A percentile compares a stretch with the other conserved stretches of the same genome.
phyloP scores from a whole-genome alignment of 2,888 invertebrate genomes.

The Monochamus alternatus region DNA sequence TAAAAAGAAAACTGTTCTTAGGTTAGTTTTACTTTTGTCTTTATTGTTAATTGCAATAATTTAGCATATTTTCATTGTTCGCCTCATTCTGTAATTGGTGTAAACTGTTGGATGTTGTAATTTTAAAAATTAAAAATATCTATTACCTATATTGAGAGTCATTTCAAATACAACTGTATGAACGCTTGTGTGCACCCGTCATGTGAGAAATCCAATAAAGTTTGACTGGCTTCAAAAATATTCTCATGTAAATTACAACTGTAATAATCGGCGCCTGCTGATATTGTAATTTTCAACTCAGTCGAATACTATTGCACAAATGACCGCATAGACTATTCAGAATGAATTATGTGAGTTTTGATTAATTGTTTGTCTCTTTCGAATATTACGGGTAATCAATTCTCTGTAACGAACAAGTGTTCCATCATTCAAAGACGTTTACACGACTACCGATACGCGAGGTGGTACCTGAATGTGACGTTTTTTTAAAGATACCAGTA shows the following conservation, averaged over 20 bases:
- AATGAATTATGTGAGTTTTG: constrained; percentile 6
- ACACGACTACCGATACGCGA: constrained; percentile 1
- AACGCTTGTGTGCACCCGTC: too few relatives aligned
- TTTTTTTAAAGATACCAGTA: too few relatives aligned
- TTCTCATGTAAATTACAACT: neutral
- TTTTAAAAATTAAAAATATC: too few relatives aligned
- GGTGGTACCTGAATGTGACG: neutral
- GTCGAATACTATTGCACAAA: neutral
- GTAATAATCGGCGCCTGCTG: neutral
- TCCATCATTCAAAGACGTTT: neutral
- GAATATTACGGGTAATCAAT: constrained; percentile 5
- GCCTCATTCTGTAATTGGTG: too few relatives aligned
- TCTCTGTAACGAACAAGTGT: constrained; percentile 1
- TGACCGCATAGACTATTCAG: neutral
- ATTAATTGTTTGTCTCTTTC: constrained; percentile 9
- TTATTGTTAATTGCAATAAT: too few relatives aligned
- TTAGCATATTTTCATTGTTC: too few relatives aligned
- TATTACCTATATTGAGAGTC: too few relatives aligned
- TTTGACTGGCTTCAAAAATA: neutral
- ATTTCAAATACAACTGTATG: too few relatives aligned
- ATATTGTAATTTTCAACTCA: constrained; percentile 6
- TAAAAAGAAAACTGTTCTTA: too few relatives aligned
- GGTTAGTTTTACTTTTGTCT: too few relatives aligned
- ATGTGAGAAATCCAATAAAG: too few relatives aligned
- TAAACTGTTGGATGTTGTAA: too few relatives aligned